Evolutionary conservation across 2,888 invertebrate genomes (phyloP).

Genomic region (Ophion obscuratus): DNA sequence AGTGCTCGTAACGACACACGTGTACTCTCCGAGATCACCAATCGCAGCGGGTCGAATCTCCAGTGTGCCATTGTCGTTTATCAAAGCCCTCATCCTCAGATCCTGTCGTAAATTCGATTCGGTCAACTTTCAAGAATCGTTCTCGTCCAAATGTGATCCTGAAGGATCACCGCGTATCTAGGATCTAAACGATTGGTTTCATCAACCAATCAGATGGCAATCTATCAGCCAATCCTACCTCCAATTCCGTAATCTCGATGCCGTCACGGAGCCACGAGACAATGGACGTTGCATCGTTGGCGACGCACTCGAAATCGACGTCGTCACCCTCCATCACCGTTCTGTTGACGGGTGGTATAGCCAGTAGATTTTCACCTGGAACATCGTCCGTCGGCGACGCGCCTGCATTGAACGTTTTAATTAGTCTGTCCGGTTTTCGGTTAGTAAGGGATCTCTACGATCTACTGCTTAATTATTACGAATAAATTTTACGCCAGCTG

Average conservation of each 20-base stretch:
- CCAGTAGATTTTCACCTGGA: constrained; percentile 94
- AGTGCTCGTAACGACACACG: constrained; percentile 92
- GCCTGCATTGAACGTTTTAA: constrained; percentile 84
- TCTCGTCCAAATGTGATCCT: neutral
- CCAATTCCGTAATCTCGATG: constrained; percentile 83
- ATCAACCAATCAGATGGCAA: too few species aligned
- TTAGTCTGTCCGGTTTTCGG: constrained; percentile 81
- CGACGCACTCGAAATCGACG: constrained; percentile 92
- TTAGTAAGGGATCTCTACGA: constrained; percentile 77
- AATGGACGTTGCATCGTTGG: constrained; percentile 88
- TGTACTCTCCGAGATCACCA: constrained; percentile 94
- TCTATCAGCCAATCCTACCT: constrained; percentile 72
- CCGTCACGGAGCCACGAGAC: constrained; percentile 86
- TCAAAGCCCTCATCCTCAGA: constrained; percentile 87
- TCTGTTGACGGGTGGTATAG: constrained; percentile 94
- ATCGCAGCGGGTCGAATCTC: constrained; percentile 91
- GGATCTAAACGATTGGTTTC: too few species aligned
- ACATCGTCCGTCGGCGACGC: constrained; percentile 81
- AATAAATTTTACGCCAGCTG: neutral
- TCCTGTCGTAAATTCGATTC: constrained; percentile 83
- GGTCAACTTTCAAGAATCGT: neutral
- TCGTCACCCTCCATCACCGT: constrained; percentile 94
- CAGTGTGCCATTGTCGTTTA: constrained; percentile 92
- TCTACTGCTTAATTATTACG: constrained; percentile 41
- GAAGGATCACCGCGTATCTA: too few species aligned